Conservation (phyloP, 1,140 invertebrate species). For the Drosophila kikkawai region DNA sequence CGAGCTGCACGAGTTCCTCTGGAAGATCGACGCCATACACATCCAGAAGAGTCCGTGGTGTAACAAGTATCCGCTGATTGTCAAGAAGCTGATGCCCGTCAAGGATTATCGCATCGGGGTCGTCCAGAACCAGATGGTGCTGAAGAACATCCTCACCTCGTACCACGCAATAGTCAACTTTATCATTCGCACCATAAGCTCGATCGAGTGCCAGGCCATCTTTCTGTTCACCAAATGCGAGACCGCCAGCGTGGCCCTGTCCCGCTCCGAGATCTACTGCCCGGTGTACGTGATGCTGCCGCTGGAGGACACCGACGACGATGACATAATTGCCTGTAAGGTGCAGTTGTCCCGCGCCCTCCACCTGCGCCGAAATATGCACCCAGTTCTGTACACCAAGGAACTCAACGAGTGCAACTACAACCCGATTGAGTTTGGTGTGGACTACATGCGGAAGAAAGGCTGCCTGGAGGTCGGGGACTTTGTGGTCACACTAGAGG, state of each 20-base stretch:
- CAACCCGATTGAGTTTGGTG: slow-evolving; percentile 74
- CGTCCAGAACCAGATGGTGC: slow-evolving; percentile 51
- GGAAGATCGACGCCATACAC: slow-evolving; percentile 75
- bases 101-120: slow-evolving; percentile 67
- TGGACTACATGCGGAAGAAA: slow-evolving; percentile 69
- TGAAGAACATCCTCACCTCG: slow-evolving; percentile 70
- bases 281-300: slow-evolving; percentile 74
- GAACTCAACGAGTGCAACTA: slow-evolving; percentile 66
- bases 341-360: slow-evolving; percentile 56
- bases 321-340: slow-evolving; percentile 53
- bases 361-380: slow-evolving; percentile 69
- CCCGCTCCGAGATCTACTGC: slow-evolving; percentile 74
- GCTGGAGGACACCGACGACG: slow-evolving; percentile 51
- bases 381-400: slow-evolving; percentile 62
- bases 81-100: slow-evolving; percentile 78
- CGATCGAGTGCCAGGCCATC: slow-evolving; percentile 80
- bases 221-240: slow-evolving; percentile 69
- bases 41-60: slow-evolving; percentile 82
- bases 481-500: slow-evolving; percentile 75
- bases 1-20: slow-evolving; percentile 78
- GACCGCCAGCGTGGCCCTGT: slow-evolving; percentile 67
- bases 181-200: slow-evolving; percentile 76
- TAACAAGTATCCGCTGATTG: slow-evolving; percentile 80
- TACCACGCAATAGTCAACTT: slow-evolving; percentile 78
- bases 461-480: slow-evolving; percentile 74